Evolutionary conservation across 92 coral and sea anemone genomes (phyloP).

Genomic region (Porites rus): DNA sequence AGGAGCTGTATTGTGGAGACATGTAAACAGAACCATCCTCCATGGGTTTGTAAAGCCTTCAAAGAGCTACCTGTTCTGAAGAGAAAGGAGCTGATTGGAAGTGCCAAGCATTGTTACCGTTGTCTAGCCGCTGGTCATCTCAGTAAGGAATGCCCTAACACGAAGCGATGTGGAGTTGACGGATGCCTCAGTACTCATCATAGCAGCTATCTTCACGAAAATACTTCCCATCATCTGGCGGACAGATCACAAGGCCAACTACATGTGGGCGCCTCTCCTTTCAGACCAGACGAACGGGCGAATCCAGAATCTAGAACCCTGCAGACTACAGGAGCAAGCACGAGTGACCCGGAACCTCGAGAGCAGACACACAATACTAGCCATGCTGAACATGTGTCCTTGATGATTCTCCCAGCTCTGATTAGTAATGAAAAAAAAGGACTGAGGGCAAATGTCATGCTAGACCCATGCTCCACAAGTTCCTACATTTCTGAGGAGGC

Average conservation of each 20-base stretch:
- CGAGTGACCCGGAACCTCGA: no score
- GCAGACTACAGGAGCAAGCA: no score
- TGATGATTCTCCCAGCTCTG: constrained; percentile 55
- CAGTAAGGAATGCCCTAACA: constrained; percentile 4
- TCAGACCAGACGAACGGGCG: not conserved
- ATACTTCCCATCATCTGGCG: not conserved
- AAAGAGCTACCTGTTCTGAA: constrained; percentile 19
- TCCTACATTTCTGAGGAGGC: constrained; percentile 57
- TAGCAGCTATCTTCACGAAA: constrained; percentile 55
- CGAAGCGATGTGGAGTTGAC: constrained; percentile 40
- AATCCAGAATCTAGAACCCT: not conserved
- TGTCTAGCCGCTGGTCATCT: not conserved
- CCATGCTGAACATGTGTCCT: constrained; percentile 8
- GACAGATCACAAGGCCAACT: constrained; percentile 5
- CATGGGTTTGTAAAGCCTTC: constrained; percentile 36
- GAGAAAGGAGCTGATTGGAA: constrained; percentile 34
- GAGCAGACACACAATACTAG: no score
- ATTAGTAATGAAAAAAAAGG: not conserved
- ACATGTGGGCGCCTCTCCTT: not conserved
- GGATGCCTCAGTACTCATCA: constrained; percentile 42
- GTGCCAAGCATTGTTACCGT: constrained; percentile 20
- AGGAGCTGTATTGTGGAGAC: no score
- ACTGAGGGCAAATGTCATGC: no score
- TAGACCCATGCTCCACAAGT: constrained; percentile 49
- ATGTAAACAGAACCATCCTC: constrained; percentile 11